Percentiles rank a stretch among this genome's conserved stretches.
Conservation (phyloP, 2,113 vertebrate species). For the Diadophis punctatus region DNA sequence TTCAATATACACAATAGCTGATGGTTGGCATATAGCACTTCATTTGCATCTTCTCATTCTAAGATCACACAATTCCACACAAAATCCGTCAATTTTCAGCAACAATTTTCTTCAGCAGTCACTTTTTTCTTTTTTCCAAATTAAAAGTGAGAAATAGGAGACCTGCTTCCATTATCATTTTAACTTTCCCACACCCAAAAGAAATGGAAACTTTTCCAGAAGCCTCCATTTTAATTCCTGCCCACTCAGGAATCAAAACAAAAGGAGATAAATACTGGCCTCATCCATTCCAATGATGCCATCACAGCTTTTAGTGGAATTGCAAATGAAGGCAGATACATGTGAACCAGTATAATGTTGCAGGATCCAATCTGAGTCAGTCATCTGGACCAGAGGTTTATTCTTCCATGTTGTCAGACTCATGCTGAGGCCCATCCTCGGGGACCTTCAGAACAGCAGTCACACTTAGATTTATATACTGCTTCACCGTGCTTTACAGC, state of each 20-base stretch:
- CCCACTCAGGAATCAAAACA: not conserved
- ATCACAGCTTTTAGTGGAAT: not conserved
- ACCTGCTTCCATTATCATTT: not conserved
- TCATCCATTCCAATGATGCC: not conserved
- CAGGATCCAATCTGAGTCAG: not conserved
- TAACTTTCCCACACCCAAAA: not conserved
- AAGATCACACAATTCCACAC: not conserved
- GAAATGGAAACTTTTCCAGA: not conserved
- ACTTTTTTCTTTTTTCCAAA: not conserved
- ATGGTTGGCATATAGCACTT: not conserved
- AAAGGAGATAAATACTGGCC: not conserved
- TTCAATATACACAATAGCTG: not conserved
- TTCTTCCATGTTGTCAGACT: not conserved
- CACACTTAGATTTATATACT: too few species aligned
- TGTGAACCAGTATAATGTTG: not conserved
- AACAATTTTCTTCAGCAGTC: not conserved
- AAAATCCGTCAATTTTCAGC: not conserved
- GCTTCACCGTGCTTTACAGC: too few species aligned
- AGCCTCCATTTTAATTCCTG: not conserved
- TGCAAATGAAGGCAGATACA: not conserved
- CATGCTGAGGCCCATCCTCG: not conserved
- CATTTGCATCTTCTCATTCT: not conserved
- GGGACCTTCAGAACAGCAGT: too few species aligned
- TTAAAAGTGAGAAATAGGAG: not conserved
- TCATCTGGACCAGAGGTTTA: not conserved